Percentiles rank a stretch among this genome's conserved stretches.
Conservation (phyloP, 2,888 invertebrate species). For the Leptogaster cylindrica region DNA sequence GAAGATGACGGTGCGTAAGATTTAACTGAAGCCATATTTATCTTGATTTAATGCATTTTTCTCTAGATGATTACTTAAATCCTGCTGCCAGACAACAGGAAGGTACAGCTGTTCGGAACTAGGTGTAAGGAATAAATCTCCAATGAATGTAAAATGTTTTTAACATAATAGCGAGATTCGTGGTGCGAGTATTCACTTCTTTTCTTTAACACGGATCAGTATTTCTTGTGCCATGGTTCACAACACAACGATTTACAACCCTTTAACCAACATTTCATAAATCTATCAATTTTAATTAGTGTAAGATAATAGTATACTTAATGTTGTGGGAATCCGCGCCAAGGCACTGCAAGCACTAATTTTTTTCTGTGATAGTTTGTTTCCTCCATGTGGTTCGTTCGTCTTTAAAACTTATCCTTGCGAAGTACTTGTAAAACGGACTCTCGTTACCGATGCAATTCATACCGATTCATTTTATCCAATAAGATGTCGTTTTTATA, state of each 20-base stretch:
- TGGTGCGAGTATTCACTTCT: not conserved
- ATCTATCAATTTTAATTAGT: no score
- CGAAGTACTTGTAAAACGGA: not conserved
- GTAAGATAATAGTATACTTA: no score
- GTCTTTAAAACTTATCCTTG: not conserved
- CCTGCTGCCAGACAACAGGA: conserved; percentile 62
- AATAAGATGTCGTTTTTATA: not conserved
- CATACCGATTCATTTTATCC: not conserved
- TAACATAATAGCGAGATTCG: conserved; percentile 1
- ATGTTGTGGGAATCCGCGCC: not conserved
- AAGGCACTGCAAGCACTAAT: conserved; percentile 24
- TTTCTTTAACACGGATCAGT: conserved; percentile 6
- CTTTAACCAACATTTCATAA: no score
- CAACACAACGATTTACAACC: no score
- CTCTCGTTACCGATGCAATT: not conserved
- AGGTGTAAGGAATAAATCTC: conserved; percentile 45
- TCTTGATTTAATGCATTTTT: not conserved
- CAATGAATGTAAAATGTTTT: not conserved
- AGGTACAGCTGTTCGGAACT: conserved; percentile 64
- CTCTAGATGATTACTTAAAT: conserved; percentile 63
- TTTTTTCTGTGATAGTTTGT: conserved; percentile 25
- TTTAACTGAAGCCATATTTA: not conserved
- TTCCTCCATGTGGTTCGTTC: not conserved
- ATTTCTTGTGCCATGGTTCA: no score
- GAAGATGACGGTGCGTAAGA: conserved; percentile 63